A percentile compares a stretch with the other conserved stretches of the same genome.
Evolutionary conservation across 2,113 vertebrate genomes (phyloP).

Genomic region (Oceanodroma tethys): DNA sequence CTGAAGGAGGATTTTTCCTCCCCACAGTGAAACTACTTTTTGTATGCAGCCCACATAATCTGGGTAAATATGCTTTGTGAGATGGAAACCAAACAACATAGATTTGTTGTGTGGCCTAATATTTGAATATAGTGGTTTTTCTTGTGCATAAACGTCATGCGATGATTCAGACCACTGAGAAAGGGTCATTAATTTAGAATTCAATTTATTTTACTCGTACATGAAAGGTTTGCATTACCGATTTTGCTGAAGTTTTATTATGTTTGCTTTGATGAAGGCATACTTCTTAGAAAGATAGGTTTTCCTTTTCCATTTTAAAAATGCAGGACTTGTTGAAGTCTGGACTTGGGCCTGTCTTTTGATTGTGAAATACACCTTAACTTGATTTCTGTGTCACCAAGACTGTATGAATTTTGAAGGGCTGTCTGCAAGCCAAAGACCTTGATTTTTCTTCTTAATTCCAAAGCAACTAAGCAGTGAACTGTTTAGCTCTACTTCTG

Average conservation of each 20-base stretch:
- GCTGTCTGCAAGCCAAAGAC: not conserved
- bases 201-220: conserved; percentile 22
- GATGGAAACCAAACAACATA: not conserved
- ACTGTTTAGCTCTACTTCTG: not conserved
- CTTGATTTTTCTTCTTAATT: not conserved
- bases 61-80: not conserved
- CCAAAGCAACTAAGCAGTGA: not conserved
- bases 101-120: not conserved
- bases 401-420: not conserved
- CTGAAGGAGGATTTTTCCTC: not conserved
- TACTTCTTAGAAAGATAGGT: not conserved
- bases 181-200: conserved; percentile 24
- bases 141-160: not conserved
- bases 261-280: not conserved
- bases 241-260: conserved; percentile 6
- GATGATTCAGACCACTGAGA: conserved; percentile 2
- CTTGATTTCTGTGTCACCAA: not conserved
- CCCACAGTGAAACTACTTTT: not conserved
- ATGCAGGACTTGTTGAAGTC: not conserved
- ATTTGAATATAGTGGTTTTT: not conserved
- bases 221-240: not conserved
- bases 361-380: not conserved
- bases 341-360: not conserved
- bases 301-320: not conserved
- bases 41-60: conserved; percentile 26